These are phyloP conservation scores for Bergia sp. DNA, from an alignment of 92 coral and sea anemone genomes.

Conservation along the genomic window DNA sequence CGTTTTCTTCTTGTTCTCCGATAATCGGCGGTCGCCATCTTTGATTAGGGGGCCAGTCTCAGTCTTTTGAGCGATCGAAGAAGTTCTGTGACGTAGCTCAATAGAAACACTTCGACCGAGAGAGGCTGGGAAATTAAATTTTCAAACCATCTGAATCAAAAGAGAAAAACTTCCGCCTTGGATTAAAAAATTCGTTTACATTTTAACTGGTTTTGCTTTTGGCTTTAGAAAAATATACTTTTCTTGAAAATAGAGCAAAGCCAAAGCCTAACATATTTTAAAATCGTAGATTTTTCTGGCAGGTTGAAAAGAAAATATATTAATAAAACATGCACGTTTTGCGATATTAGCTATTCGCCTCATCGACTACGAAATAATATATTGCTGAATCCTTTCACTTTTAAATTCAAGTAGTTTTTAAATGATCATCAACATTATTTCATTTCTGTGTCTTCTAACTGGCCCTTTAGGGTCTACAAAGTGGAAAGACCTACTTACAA, in stretches of 20 bases:
- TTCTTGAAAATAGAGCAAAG: not conserved
- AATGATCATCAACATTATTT: not conserved
- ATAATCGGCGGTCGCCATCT: constrained; percentile 69
- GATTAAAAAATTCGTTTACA: not conserved
- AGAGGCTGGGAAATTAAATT: constrained; percentile 40
- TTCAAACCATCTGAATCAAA: not conserved
- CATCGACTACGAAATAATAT: not conserved
- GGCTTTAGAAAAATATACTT: not conserved
- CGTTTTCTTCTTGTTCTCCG: constrained; percentile 58
- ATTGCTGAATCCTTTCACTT: not conserved
- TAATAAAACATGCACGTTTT: constrained; percentile 37
- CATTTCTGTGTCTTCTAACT: too few species aligned
- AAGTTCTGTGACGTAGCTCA: constrained; percentile 33
- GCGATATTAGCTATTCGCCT: constrained; percentile 16
- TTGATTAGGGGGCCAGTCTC: constrained; percentile 51
- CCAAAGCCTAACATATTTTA: not conserved
- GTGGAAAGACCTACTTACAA: too few species aligned
- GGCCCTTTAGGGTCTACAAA: too few species aligned
- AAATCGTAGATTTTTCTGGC: constrained; percentile 12
- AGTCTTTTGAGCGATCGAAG: constrained; percentile 3
- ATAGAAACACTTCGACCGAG: constrained; percentile 27
- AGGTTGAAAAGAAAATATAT: constrained; percentile 41
- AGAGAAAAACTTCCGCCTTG: constrained; percentile 5
- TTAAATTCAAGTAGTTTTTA: not conserved
- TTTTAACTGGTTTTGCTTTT: not conserved